A percentile compares a stretch with the other conserved stretches of the same genome.
Conservation (phyloP, 2,888 invertebrate genomes). For the Drosophila infuscata region DNA sequence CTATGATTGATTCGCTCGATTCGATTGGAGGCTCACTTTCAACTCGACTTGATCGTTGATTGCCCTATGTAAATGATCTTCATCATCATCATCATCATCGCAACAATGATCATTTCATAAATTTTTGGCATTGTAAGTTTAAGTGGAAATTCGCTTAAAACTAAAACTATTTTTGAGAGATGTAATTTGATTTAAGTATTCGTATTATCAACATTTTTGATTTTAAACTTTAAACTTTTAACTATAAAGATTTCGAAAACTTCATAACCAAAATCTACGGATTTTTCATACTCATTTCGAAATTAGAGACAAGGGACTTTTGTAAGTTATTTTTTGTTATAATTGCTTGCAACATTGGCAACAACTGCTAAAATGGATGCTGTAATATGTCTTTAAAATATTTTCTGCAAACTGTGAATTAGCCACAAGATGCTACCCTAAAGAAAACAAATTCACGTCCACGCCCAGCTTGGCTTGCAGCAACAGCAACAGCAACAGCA, state of each 20-base stretch:
- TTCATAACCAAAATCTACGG: background rate
- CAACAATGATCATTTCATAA: background rate
- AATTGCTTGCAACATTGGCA: background rate
- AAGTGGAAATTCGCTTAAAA: background rate
- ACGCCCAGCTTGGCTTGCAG: slow-evolving; percentile 43
- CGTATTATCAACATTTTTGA: no score
- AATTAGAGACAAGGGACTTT: background rate
- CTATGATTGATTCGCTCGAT: slow-evolving; percentile 18
- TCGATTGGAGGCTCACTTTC: slow-evolving; percentile 14
- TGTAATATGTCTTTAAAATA: slow-evolving; percentile 10
- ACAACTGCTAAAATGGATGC: slow-evolving; percentile 4
- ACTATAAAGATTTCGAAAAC: no score
- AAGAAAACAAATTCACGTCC: slow-evolving; percentile 3
- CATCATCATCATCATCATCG: no score
- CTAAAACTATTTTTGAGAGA: background rate
- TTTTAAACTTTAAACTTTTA: no score
- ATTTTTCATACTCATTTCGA: background rate
- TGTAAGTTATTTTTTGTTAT: background rate
- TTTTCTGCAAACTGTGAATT: slow-evolving; percentile 4
- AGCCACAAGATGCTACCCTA: slow-evolving; percentile 16
- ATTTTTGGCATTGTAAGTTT: background rate
- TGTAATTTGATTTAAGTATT: background rate
- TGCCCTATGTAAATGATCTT: slow-evolving; percentile 14
- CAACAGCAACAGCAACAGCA: slow-evolving; percentile 12
- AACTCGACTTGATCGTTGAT: slow-evolving; percentile 6